Conservation (phyloP, 2,888 invertebrate species). For the Tuberolachnus salignus region DNA sequence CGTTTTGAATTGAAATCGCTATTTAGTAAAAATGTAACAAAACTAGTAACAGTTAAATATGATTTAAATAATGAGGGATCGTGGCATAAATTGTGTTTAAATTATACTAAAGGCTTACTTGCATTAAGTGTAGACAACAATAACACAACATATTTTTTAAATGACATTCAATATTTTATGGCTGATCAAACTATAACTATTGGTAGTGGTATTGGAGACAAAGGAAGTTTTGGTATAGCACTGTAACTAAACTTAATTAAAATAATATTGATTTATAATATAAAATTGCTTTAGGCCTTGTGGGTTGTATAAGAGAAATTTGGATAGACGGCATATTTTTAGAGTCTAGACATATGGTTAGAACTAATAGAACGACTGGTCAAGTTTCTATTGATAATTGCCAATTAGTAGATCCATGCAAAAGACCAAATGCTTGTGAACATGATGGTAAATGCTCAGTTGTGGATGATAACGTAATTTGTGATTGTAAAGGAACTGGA, state of each 20-base stretch:
- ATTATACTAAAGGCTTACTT: constrained; percentile 52
- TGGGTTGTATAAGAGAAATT: constrained; percentile 90
- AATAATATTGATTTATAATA: neutral
- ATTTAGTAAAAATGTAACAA: constrained; percentile 76
- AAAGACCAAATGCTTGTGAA: constrained; percentile 87
- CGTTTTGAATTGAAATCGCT: constrained; percentile 81
- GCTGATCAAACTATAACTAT: constrained; percentile 67
- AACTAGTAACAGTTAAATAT: constrained; percentile 80
- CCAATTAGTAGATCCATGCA: constrained; percentile 86
- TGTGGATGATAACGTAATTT: constrained; percentile 83
- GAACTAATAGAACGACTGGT: constrained; percentile 82
- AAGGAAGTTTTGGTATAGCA: constrained; percentile 63
- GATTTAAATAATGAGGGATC: constrained; percentile 70
- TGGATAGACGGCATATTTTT: constrained; percentile 80
- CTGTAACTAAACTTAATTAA: constrained; percentile 1
- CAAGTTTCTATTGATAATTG: constrained; percentile 90
- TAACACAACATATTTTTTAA: constrained; percentile 43
- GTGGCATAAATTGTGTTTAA: constrained; percentile 69
- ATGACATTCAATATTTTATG: constrained; percentile 52
- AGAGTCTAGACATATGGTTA: constrained; percentile 81
- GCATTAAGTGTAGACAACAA: constrained; percentile 48
- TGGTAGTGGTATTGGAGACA: constrained; percentile 76
- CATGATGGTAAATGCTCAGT: constrained; percentile 91
- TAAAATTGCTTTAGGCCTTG: constrained; percentile 69
- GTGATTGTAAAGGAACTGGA: constrained; percentile 88